Base-by-base conservation (phyloP, 2,797 vertebrate species). In the Periophthalmus magnuspinnatus region DNA sequence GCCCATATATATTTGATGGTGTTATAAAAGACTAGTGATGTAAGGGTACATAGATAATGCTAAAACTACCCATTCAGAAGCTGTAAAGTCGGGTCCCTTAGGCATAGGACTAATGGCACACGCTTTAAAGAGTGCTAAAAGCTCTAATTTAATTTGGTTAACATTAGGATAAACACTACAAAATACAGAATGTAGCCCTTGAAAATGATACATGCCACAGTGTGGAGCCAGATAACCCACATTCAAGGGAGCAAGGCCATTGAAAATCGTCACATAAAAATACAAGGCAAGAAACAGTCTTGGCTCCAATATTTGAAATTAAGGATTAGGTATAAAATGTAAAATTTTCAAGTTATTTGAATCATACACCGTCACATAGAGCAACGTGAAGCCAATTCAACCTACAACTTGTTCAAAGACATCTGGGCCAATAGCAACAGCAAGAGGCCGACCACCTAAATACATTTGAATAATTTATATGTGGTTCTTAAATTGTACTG, bases 81-180 rank as follows among this genome's bases (percentile, higher is more conserved):
- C 48, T 58, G 41, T 47, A 57, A 33, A 66, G 65, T 48, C 69
- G 34, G 69, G 21, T 66, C 22, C 50, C 28, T 69, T 2, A 0
- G 21, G 61, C 14, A 33, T 22, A 14, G n/a, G 11, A 14, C 32
- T 65, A 13, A 55, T 50, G 64, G 70, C 60, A 76, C 24, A 1
- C 34, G 60, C 55, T 65, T 17, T 64, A 19, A 52, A 66, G 34
- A 68, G 24, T 9, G 36, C 1, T 63, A 41, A 67, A 66, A 28
- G 6, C 7, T 17, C 28, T 47, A 21, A 36, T 33, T 17, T 22
- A 10, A 54, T 54, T 2, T 54, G 21, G 47, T 48, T 48, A 48
- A 48, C 17, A 45, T 45, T 5, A 48, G 16, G 52, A 55, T 22
- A 21, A 21, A 55, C 10, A 52, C 0, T 1, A 55, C 13, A n/a